A percentile compares a stretch with the other conserved stretches of the same genome.
These are phyloP conservation scores for Laticauda colubrina DNA, from an alignment of 2,113 vertebrate genomes.

Conservation along the genomic window DNA sequence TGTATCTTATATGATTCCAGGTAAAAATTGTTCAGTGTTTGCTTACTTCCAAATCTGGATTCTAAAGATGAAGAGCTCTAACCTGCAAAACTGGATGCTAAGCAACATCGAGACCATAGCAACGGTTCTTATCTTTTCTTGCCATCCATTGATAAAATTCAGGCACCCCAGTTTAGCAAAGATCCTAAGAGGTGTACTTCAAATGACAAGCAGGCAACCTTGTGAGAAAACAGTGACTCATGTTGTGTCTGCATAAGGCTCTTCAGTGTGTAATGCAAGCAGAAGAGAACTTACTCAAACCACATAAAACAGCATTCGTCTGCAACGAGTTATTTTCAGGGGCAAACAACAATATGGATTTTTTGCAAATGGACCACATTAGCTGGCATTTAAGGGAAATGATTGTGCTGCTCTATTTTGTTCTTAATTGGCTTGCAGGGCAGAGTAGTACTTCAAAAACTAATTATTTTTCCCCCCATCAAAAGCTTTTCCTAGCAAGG, in stretches of 20 bases:
- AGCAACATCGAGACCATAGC: not conserved
- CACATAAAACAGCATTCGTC: not conserved
- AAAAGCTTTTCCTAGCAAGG: not conserved
- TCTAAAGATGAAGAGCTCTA: not conserved
- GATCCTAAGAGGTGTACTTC: not conserved
- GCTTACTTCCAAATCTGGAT: not conserved
- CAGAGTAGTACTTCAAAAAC: not conserved
- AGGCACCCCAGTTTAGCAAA: fast-evolving
- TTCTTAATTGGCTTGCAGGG: not conserved
- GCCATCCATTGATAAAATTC: slow-evolving; percentile 10
- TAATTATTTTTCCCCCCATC: not conserved
- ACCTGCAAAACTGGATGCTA: slow-evolving; percentile 5
- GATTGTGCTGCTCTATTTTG: not conserved
- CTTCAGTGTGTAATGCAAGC: not conserved
- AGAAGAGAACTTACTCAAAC: not conserved
- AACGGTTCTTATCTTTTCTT: not conserved
- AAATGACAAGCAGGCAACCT: not conserved
- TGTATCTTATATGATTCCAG: not conserved
- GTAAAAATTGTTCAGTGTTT: not conserved
- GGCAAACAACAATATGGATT: not conserved
- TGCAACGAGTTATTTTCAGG: not conserved
- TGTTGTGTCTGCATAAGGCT: slow-evolving; percentile 5
- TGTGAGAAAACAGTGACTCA: not conserved
- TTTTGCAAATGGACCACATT: slow-evolving; percentile 4
- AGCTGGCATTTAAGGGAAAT: not conserved